Base-by-base conservation (phyloP, 2,888 invertebrate genomes). In the Biston betularia region DNA sequence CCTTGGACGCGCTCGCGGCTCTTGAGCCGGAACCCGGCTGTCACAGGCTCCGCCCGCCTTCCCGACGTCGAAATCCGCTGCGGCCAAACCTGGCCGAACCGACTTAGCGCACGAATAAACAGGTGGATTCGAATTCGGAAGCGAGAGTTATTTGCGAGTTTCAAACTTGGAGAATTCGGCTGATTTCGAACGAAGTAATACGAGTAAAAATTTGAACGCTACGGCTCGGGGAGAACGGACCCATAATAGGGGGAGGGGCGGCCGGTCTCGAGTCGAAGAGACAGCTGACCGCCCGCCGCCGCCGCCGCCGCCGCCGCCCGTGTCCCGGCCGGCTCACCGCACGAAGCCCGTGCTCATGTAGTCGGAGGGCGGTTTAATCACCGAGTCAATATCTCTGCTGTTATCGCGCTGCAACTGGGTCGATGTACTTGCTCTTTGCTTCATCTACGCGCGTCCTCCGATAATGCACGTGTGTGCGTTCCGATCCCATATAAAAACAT, bases 331-430 rank as follows among this genome's bases (percentile, higher is more conserved):
- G 45, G 56, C 57, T 72, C 73, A 73, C 71, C 74, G 65, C 58
- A 68, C 61, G 57, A 65, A 59, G 61, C 55, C 40, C 11, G 45
- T 56, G 60, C 8, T 7, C 69, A 65, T 69, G 55, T 38, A 38
- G 60, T 55, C 65, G 71, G 70, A 68, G 73, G 69, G 72, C 66
- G 70, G 75, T 76, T 75, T 80, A 82, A 83, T 83, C 84, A 78
- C 76, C 79, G 75, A 79, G 83, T 80, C 82, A 80, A 86, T 88
- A 87, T 86, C 87, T 82, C 77, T 14, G 74, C 72, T 71, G 75
- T 81, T 83, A 83, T 83, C 83, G 79, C 62, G 73, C 64, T 72
- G 77, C 76, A 83, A 83, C 80, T 89, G 81, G 89, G 88, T 88
- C 89, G 85, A 81, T 83, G 86, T 80, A 82, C 85, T 83, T 79